A percentile compares a stretch with the other conserved stretches of the same genome.
Conservation (phyloP, 2,797 vertebrate species). For the Arctocebus calabarensis region DNA sequence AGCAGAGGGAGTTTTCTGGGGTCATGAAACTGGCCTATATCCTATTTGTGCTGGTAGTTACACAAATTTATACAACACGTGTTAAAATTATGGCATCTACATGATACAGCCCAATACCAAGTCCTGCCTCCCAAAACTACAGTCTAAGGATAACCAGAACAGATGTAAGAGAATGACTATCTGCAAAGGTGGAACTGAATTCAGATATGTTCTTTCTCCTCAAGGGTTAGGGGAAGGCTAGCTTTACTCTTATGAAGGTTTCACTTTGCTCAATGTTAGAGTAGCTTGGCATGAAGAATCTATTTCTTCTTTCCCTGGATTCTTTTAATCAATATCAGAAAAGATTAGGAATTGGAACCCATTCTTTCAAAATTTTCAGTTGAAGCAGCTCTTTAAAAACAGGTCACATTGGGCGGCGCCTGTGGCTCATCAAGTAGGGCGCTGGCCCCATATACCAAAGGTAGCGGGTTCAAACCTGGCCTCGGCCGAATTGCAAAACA, state of each 20-base stretch:
- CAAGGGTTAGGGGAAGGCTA: not conserved
- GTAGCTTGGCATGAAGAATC: not conserved
- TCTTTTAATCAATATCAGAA: conserved; percentile 47
- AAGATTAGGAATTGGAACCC: conserved; percentile 37
- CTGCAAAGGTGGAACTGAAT: conserved; percentile 4
- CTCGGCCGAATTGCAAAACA: too few relatives aligned
- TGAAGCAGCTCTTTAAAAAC: conserved; percentile 36
- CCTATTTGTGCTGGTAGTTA: not conserved
- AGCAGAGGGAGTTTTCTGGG: not conserved
- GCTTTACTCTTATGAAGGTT: not conserved
- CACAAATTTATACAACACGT: not conserved
- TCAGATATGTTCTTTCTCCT: conserved; percentile 29
- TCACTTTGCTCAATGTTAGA: not conserved
- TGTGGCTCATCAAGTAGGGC: too few relatives aligned
- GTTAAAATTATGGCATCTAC: conserved; percentile 5
- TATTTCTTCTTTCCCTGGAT: conserved; percentile 36
- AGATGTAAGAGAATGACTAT: conserved; percentile 28
- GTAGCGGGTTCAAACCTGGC: too few relatives aligned
- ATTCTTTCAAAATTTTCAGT: conserved; percentile 53
- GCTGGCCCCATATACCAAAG: too few relatives aligned
- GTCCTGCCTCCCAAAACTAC: conserved; percentile 5
- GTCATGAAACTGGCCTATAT: not conserved
- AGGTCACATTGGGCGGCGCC: too few relatives aligned
- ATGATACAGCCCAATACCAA: not conserved
- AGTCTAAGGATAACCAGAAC: conserved; percentile 11